Evolutionary conservation across 2,888 invertebrate species (phyloP).

Genomic region (Masnerella sp.): DNA sequence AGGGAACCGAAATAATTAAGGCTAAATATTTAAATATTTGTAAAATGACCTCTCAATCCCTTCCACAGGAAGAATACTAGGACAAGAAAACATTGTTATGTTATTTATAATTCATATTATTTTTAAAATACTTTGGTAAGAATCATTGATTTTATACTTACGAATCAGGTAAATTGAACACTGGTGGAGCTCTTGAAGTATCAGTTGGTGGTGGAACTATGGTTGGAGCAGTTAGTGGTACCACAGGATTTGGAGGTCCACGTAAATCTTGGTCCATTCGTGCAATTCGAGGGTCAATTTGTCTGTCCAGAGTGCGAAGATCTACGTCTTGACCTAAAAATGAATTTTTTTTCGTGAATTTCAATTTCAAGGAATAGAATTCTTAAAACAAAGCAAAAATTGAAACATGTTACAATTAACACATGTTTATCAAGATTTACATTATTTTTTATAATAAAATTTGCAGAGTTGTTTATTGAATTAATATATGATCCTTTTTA

Average conservation of each 20-base stretch:
- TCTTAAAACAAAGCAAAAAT: conserved; percentile 38
- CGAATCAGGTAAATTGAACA: conserved; percentile 74
- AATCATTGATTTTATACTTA: conserved; percentile 59
- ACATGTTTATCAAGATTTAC: too few relatives aligned
- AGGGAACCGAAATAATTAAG: too few relatives aligned
- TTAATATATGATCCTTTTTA: too few relatives aligned
- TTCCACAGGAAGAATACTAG: conserved; percentile 75
- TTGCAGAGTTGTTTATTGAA: too few relatives aligned
- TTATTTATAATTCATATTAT: too few relatives aligned
- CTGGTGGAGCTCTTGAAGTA: conserved; percentile 64
- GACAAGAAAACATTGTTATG: conserved; percentile 2
- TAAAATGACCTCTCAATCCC: conserved; percentile 73
- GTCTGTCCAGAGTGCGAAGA: conserved; percentile 80
- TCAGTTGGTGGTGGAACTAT: conserved; percentile 64
- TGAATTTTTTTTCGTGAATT: too few relatives aligned
- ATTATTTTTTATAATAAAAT: too few relatives aligned
- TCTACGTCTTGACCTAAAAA: conserved; percentile 81
- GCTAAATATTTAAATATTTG: not conserved
- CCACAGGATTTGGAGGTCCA: conserved; percentile 78
- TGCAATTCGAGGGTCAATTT: conserved; percentile 79
- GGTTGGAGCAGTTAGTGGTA: conserved; percentile 61
- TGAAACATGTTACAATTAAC: conserved; percentile 61
- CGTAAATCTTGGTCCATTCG: conserved; percentile 89
- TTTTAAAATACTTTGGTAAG: too few relatives aligned
- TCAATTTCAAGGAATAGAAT: conserved; percentile 48